Evolutionary conservation across 2,113 vertebrate species (phyloP).

Genomic region (Mobula hypostoma): DNA sequence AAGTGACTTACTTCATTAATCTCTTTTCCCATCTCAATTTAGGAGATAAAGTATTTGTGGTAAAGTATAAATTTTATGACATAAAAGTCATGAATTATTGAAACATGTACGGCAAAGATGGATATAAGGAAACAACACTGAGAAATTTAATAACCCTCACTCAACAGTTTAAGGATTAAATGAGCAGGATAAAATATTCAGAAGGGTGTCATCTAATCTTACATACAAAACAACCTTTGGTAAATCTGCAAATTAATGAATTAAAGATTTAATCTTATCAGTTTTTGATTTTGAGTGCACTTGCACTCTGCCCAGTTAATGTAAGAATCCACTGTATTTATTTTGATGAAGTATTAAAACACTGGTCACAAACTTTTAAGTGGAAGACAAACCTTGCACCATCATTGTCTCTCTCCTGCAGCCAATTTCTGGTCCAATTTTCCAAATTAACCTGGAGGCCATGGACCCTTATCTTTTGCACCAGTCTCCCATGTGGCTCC

Average conservation of each 20-base stretch:
- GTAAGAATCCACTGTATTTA: no score
- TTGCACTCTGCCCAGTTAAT: no score
- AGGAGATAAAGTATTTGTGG: background rate
- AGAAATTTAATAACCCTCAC: constrained; percentile 5
- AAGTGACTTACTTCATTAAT: background rate
- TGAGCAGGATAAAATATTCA: background rate
- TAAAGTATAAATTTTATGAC: background rate
- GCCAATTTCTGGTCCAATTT: no score
- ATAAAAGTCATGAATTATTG: background rate
- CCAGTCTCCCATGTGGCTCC: no score
- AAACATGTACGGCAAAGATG: constrained; percentile 6
- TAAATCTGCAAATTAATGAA: background rate
- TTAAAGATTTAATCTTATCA: background rate
- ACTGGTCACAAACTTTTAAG: no score
- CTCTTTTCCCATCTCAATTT: background rate
- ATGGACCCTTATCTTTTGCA: no score
- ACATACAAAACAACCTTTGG: background rate
- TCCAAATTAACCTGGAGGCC: no score
- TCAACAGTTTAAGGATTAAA: constrained; percentile 9
- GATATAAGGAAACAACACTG: background rate
- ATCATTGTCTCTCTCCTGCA: no score
- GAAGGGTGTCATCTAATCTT: background rate
- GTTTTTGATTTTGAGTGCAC: background rate
- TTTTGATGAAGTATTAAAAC: no score
- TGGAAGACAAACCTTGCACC: no score